A percentile compares a stretch with the other conserved stretches of the same genome.
These are phyloP conservation scores for Limnephilus rhombicus DNA, from an alignment of 2,888 invertebrate species.

Conservation along the genomic window DNA sequence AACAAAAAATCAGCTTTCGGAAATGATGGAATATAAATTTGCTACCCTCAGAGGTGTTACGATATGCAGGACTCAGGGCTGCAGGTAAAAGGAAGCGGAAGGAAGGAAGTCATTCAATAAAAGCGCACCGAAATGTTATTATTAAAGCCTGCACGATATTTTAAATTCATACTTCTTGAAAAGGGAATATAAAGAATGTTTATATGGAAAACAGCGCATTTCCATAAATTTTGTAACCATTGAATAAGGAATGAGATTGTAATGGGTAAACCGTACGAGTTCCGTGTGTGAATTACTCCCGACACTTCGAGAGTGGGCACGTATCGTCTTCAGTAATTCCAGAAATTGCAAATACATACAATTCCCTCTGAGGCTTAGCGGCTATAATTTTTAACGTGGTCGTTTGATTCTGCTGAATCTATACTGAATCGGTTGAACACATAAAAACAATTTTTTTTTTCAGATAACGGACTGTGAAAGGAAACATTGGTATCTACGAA, in stretches of 20 bases:
- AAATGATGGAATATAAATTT: not conserved
- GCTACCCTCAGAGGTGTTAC: not conserved
- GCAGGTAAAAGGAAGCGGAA: not conserved
- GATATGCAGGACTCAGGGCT: not conserved
- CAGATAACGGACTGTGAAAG: not conserved
- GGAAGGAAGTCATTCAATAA: not conserved
- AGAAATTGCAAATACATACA: not conserved
- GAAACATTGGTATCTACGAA: not conserved
- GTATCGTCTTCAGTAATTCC: not conserved
- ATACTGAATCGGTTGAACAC: not conserved
- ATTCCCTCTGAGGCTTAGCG: not conserved
- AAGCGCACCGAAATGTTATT: not conserved
- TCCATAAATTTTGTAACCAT: not conserved
- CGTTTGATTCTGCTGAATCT: not conserved
- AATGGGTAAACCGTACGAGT: not conserved
- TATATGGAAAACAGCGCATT: not conserved
- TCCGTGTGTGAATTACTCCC: not conserved
- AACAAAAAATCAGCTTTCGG: not conserved
- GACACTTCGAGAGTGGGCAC: not conserved
- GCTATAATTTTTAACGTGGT: not conserved
- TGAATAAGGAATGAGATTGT: not conserved
- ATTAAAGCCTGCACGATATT: not conserved
- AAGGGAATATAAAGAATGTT: not conserved
- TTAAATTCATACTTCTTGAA: not conserved
- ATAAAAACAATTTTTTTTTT: not conserved